Percentiles rank a stretch among this genome's conserved stretches.
Evolutionary conservation across 2,113 vertebrate genomes (phyloP).

Genomic region (Semicossyphus pulcher): DNA sequence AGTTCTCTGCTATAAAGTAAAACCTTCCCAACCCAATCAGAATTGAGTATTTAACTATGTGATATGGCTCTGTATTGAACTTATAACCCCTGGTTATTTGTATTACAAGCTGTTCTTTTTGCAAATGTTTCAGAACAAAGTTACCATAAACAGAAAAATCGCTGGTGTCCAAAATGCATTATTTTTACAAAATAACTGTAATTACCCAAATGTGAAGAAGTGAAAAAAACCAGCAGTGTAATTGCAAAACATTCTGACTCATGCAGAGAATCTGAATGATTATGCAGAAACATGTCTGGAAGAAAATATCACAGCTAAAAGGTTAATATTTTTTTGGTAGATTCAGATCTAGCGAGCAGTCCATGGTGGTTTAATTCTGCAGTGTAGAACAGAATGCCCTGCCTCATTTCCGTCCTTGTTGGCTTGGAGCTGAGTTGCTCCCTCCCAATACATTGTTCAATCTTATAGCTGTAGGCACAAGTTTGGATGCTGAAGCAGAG

Average conservation of each 20-base stretch:
- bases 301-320: constrained; percentile 27
- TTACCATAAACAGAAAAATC: not conserved
- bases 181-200: not conserved
- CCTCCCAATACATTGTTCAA: constrained; percentile 12
- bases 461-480: constrained; percentile 34
- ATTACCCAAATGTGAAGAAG: constrained; percentile 11
- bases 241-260: constrained; percentile 6
- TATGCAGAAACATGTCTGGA: constrained; percentile 9
- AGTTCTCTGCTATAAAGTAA: too few species aligned
- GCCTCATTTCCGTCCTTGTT: constrained; percentile 7
- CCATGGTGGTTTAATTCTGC: constrained; percentile 25
- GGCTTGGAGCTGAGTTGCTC: constrained; percentile 9
- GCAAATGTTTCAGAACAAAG: not conserved
- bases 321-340: not conserved
- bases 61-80: too few species aligned
- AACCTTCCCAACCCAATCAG: too few species aligned
- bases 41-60: too few species aligned
- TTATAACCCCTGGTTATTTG: too few species aligned
- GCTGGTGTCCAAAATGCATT: not conserved
- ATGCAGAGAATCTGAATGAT: constrained; percentile 19
- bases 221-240: not conserved
- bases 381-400: not conserved
- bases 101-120: not conserved
- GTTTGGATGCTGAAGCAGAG: constrained; percentile 27
- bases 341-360: constrained; percentile 14